Base-by-base conservation (phyloP, 1,140 invertebrate species). In the Acromyrmex charruanus region DNA sequence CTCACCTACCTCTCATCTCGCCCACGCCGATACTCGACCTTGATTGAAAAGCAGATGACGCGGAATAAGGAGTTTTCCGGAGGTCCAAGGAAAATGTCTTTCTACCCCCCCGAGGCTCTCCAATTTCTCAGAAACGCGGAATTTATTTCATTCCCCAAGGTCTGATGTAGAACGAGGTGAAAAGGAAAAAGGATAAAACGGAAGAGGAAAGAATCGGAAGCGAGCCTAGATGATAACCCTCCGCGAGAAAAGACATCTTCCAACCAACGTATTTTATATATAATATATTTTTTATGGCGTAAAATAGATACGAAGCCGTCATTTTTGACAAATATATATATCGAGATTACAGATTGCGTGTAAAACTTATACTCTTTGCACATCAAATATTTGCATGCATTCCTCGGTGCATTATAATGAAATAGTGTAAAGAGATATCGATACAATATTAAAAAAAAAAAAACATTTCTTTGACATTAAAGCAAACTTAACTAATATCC, bases 11-110 rank as follows among this genome's bases (percentile, higher is more conserved):
- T 79, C 87, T 91, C 87, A 79, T 91, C 90, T 89, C 77, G 66
- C 63, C 44, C 53, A 55, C 85, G 61, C 85, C 90, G 90, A 91
- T 91, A 91, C 75, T 77, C 87, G 88, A 89, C 89, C 90, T 91
- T 91, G 90, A 91, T 91, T 91, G 90, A 91, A 91, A 91, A 91
- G 87, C 89, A 91, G 90, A 91, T 91, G 90, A 91, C 90, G 90
- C 85, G 89, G 90, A 91, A 91, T 91, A 91, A 91, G 87, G 90
- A 91, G 89, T 91, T 91, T 91, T 77, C 87, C 53, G 61, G 69
- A n/a, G 87, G 87, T 80, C 90, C 89, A 89, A 74, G 79, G 90
- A 90, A 91, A 91, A 90, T 91, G 90, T 91, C 90, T n/a, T 91
- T 90, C 90, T 85, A 86, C 75, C 87, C 90, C 35, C 87, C 84